These are phyloP conservation scores for Desmodus rotundus DNA, from an alignment of 2,113 vertebrate genomes.

Conservation along the genomic window DNA sequence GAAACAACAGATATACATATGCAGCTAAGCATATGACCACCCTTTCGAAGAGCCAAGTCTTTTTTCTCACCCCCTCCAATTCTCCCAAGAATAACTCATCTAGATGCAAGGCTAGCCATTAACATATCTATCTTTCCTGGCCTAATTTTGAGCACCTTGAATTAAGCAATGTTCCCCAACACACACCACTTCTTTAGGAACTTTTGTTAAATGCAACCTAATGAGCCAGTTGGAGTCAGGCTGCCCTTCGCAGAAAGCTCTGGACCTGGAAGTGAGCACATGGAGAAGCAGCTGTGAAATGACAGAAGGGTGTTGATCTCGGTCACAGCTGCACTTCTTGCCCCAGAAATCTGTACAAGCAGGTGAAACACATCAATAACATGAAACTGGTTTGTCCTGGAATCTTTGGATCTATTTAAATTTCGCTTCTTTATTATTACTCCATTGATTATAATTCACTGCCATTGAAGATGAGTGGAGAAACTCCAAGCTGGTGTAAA, in stretches of 20 bases:
- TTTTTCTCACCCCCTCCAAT: background rate
- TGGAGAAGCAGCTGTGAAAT: too few relatives aligned
- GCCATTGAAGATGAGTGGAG: background rate
- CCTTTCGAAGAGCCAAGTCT: background rate
- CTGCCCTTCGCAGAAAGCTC: background rate
- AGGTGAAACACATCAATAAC: background rate
- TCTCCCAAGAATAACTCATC: background rate
- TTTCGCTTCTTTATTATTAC: background rate
- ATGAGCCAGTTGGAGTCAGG: background rate
- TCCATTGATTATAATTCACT: background rate
- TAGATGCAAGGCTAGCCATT: too few relatives aligned
- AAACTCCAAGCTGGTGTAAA: background rate
- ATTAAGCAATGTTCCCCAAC: background rate
- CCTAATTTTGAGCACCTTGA: background rate
- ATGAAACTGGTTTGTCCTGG: background rate
- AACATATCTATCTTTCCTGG: background rate
- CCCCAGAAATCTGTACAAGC: background rate
- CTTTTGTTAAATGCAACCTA: background rate
- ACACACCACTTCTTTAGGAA: background rate
- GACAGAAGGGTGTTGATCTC: background rate
- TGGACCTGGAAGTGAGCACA: background rate
- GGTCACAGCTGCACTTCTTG: background rate
- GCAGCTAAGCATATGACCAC: background rate
- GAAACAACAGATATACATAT: background rate
- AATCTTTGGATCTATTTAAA: background rate